Conservation (phyloP, 2,797 vertebrate genomes). For the Salmo trutta region DNA sequence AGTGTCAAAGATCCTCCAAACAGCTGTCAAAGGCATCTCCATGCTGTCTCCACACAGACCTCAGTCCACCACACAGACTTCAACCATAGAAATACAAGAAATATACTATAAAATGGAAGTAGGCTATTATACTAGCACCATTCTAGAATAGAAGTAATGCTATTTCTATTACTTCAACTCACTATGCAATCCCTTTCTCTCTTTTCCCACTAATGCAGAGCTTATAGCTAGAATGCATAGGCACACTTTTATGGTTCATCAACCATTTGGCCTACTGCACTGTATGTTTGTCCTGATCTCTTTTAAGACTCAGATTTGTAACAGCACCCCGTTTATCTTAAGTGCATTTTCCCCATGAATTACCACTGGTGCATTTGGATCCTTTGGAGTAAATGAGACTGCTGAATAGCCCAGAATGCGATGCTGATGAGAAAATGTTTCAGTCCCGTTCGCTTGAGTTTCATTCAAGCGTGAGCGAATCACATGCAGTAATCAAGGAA, state of each 20-base stretch:
- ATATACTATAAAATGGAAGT: background rate
- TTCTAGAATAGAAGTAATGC: background rate
- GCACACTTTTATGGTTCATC: background rate
- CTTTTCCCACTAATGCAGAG: background rate
- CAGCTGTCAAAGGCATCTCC: constrained; percentile 54
- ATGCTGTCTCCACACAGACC: background rate
- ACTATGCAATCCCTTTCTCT: too few relatives aligned
- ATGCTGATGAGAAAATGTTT: constrained; percentile 9
- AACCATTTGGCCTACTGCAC: constrained; percentile 25
- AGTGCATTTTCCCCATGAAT: constrained; percentile 40
- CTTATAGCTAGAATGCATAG: background rate
- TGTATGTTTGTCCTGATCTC: background rate
- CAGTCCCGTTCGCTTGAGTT: background rate
- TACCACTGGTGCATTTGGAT: constrained; percentile 37
- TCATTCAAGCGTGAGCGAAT: constrained; percentile 20
- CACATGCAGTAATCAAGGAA: constrained; percentile 21
- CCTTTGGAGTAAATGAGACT: constrained; percentile 13
- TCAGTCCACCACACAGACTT: background rate
- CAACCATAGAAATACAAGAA: background rate
- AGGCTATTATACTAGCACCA: background rate
- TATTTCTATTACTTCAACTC: background rate
- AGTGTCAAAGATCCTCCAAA: constrained; percentile 55
- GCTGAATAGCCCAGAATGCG: constrained; percentile 10
- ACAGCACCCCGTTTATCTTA: constrained; percentile 17
- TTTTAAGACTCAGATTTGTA: constrained; percentile 33